Conservation (phyloP, 2,888 invertebrate genomes). For the Yponomeuta sedellus region DNA sequence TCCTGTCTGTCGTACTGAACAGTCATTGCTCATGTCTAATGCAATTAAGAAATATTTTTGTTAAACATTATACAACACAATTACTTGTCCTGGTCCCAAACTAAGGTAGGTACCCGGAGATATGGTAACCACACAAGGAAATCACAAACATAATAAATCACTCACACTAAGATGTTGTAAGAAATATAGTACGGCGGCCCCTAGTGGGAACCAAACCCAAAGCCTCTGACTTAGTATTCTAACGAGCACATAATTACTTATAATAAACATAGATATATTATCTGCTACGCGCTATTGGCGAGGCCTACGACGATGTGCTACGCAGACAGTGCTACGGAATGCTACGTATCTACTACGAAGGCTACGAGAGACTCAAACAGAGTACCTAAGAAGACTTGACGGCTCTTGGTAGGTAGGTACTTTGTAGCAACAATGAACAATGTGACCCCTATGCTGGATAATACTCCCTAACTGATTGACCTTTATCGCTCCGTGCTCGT, state of each 20-base stretch:
- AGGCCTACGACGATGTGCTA: background rate
- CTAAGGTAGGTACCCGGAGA: no score
- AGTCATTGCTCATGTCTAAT: background rate
- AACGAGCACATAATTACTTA: no score
- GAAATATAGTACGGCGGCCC: no score
- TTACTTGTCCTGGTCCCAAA: no score
- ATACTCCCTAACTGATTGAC: slow-evolving; percentile 21
- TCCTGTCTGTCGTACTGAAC: slow-evolving; percentile 49
- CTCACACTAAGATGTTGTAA: no score
- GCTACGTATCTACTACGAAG: background rate
- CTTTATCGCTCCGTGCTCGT: slow-evolving; percentile 27
- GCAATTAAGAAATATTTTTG: no score
- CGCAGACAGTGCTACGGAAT: background rate
- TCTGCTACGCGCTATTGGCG: background rate
- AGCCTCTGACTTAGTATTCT: no score
- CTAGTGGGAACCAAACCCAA: no score
- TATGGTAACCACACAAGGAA: no score
- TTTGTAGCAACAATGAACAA: background rate
- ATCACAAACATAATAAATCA: no score
- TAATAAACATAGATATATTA: no score
- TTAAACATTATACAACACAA: no score
- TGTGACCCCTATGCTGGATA: background rate
- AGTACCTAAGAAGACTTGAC: background rate
- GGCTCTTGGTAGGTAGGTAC: background rate
- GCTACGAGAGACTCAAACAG: background rate